A percentile compares a stretch with the other conserved stretches of the same genome.
phyloP scores from a whole-genome alignment of 2,888 invertebrate genomes.

The Nipponacmea schrenckii region DNA sequence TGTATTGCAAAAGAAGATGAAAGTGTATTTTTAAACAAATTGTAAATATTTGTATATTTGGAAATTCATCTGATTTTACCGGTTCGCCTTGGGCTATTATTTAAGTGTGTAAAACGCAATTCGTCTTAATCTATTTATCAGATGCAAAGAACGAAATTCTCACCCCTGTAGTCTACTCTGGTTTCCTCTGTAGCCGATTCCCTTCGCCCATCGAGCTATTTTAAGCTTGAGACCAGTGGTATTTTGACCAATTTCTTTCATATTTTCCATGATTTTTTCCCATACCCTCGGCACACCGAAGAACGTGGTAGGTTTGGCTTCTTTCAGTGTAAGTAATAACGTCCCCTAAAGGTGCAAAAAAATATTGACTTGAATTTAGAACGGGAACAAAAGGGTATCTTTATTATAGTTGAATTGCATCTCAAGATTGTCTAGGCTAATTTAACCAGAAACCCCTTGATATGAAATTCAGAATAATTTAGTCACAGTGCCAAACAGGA shows the following conservation, averaged over 20 bases:
- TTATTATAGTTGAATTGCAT: too few relatives aligned
- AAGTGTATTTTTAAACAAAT: too few relatives aligned
- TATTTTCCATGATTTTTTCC: slow-evolving; percentile 92
- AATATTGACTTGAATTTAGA: background rate
- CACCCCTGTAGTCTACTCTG: slow-evolving; percentile 58
- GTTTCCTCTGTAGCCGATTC: slow-evolving; percentile 76
- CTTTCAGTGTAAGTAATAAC: slow-evolving; percentile 57
- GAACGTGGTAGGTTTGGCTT: slow-evolving; percentile 85
- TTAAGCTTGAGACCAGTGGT: slow-evolving; percentile 79
- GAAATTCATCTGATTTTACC: too few relatives aligned
- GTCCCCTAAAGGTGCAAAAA: slow-evolving; percentile 68
- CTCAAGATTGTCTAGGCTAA: too few relatives aligned
- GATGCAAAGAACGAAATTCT: slow-evolving; percentile 17
- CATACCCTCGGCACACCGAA: slow-evolving; percentile 91
- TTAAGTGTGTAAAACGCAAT: too few relatives aligned
- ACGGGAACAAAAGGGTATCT: too few relatives aligned
- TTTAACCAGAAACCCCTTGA: too few relatives aligned
- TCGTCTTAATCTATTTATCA: background rate
- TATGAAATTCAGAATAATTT: too few relatives aligned
- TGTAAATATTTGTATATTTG: too few relatives aligned
- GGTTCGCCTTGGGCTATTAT: too few relatives aligned
- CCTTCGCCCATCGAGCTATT: slow-evolving; percentile 82
- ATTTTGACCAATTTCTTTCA: slow-evolving; percentile 79
- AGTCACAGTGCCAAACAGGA: too few relatives aligned
- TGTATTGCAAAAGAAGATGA: too few relatives aligned